Evolutionary conservation across 2,113 vertebrate genomes (phyloP), one percentile per base, ranked within the genome.

Genomic region (Rynchops niger): DNA sequence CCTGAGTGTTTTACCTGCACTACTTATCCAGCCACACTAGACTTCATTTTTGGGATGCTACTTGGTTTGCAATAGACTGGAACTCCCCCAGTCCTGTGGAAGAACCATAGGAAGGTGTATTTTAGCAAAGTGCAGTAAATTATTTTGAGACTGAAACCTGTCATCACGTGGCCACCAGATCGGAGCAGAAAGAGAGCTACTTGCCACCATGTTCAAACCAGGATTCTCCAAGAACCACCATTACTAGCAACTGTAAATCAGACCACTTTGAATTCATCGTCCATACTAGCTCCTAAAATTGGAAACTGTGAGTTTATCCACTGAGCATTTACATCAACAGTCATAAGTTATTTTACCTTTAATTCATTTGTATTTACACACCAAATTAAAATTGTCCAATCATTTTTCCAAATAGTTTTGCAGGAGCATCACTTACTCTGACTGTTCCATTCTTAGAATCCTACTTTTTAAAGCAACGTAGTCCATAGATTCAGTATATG

Each of bases 121-220:
- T 53, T 47, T 30, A 50, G 49, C 21, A 34, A 80, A 69, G 34
- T 19, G 11, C 47, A 38, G 36, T 23, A 42, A 66, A 36, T n/a
- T 15, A 36, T 62, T 76, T 63, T 79, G 53, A 55, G n/a, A 74
- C 6, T 12, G 47, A 80, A 73, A 49, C 38, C 38, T 6, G 1
- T 27, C 49, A 7, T 26, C 47, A 40, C 2, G 1, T 0, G 1
- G 21, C 23, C 53, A 85, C 53, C 42, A 50, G 38, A 74, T 1
- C 1, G 3, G 73, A 80, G 32, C 40, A 34, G 50, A 59, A n/a
- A 74, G 32, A 26, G 9, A 56, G 52, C 34, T 61, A 36, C n/a
- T 7, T 7, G 12, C 61, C 42, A 43, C 10, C 30, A 6, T 3
- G 4, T 66, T 50, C 14, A 43, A 61, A 50, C n/a, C 43, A 15